Evolutionary conservation across 92 coral and sea anemone species (phyloP).

Genomic region (Porites divaricata): DNA sequence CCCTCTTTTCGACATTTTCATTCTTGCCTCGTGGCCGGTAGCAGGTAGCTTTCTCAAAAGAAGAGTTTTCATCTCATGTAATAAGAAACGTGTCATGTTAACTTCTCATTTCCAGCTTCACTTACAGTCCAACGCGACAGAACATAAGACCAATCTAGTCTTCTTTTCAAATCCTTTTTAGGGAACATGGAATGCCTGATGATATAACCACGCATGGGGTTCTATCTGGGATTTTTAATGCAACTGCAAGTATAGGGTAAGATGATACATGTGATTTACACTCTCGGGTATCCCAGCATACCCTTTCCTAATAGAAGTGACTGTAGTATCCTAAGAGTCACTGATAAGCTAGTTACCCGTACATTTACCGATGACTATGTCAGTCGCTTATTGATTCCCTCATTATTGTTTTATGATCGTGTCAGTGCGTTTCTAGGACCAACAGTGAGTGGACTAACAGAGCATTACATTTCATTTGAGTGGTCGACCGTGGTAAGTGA

Average conservation of each 20-base stretch:
- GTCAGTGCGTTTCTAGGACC: constrained; percentile 91
- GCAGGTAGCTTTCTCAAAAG: too few relatives aligned
- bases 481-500: constrained; percentile 85
- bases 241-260: constrained; percentile 91
- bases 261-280: not conserved
- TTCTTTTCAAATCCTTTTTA: not conserved
- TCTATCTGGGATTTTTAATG: constrained; percentile 87
- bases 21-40: too few relatives aligned
- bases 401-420: not conserved
- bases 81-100: too few relatives aligned
- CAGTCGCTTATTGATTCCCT: not conserved
- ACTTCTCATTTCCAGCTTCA: too few relatives aligned
- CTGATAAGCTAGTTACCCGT: not conserved
- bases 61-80: too few relatives aligned
- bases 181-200: constrained; percentile 86
- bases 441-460: constrained; percentile 83
- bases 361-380: not conserved
- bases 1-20: too few relatives aligned
- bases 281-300: too few relatives aligned
- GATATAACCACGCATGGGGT: constrained; percentile 92
- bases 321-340: too few relatives aligned
- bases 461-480: constrained; percentile 68
- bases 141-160: too few relatives aligned
- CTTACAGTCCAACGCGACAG: too few relatives aligned
- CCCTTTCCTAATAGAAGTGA: too few relatives aligned